These are phyloP conservation scores for Ricordea florida DNA, from an alignment of 92 coral and sea anemone genomes.

Conservation along the genomic window DNA sequence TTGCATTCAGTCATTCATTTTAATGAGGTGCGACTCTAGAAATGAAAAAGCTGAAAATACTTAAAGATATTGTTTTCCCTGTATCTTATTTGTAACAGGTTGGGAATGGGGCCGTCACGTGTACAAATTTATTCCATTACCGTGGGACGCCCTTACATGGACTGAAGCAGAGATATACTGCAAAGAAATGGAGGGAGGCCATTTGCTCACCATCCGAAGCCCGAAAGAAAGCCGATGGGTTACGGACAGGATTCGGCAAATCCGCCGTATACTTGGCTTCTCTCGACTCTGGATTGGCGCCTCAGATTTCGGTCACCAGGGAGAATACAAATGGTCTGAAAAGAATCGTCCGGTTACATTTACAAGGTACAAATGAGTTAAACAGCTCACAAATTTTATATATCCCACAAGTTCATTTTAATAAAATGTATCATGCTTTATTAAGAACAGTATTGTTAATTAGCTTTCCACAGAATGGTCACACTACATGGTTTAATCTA, in stretches of 20 bases:
- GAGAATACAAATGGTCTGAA: slow-evolving; percentile 68
- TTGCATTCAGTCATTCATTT: no score
- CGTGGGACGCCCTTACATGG: slow-evolving; percentile 71
- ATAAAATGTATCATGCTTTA: no score
- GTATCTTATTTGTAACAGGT: slow-evolving; percentile 24
- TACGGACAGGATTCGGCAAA: slow-evolving; percentile 54
- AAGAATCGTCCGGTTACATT: slow-evolving; percentile 40
- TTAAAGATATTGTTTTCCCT: not conserved
- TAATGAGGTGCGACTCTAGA: no score
- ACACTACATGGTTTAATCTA: no score
- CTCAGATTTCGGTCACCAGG: slow-evolving; percentile 63
- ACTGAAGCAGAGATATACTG: slow-evolving; percentile 86
- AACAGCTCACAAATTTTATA: not conserved
- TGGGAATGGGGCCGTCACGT: slow-evolving; percentile 71
- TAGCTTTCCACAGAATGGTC: no score
- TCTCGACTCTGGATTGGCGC: slow-evolving; percentile 81
- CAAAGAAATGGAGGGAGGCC: slow-evolving; percentile 69
- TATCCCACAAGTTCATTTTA: no score
- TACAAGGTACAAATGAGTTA: slow-evolving; percentile 2
- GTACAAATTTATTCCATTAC: slow-evolving; percentile 77
- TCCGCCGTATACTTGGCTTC: slow-evolving; percentile 65
- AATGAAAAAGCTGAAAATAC: not conserved
- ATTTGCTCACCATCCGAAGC: slow-evolving; percentile 53
- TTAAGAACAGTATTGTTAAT: no score
- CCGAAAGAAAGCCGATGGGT: slow-evolving; percentile 68